Evolutionary conservation across 64 coral and sea anemone species (phyloP).

Genomic region (Anthopleura sola): DNA sequence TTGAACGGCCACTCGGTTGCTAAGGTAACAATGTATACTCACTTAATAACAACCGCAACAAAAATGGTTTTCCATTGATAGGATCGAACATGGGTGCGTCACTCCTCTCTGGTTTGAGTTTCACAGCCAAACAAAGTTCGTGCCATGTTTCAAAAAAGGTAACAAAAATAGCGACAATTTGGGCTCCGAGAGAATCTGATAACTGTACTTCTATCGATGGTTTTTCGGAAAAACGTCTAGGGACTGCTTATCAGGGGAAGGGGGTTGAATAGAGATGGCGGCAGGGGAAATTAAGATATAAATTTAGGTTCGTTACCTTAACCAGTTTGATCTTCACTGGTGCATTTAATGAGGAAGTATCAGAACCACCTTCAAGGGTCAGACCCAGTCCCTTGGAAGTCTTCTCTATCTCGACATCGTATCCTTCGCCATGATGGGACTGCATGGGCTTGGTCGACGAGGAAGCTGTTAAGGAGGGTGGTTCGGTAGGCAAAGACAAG

Average conservation of each 20-base stretch:
- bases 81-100: background rate
- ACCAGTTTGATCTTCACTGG: constrained; percentile 48
- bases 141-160: too few relatives aligned
- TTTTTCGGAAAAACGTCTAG: too few relatives aligned
- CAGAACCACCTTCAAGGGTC: constrained; percentile 59
- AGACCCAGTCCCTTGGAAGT: constrained; percentile 61
- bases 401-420: constrained; percentile 70
- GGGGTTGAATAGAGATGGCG: background rate
- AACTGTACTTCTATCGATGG: too few relatives aligned
- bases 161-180: too few relatives aligned
- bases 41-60: background rate
- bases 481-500: background rate
- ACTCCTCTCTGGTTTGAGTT: background rate
- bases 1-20: background rate
- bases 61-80: background rate
- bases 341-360: constrained; percentile 17
- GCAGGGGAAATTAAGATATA: too few relatives aligned
- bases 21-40: background rate
- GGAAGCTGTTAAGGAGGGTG: background rate
- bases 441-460: background rate
- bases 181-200: too few relatives aligned
- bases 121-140: too few relatives aligned
- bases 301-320: constrained; percentile 26
- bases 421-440: background rate
- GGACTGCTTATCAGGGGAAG: too few relatives aligned